Base-by-base conservation (phyloP, 1,140 invertebrate species). In the Zaprionus gabonicus region DNA sequence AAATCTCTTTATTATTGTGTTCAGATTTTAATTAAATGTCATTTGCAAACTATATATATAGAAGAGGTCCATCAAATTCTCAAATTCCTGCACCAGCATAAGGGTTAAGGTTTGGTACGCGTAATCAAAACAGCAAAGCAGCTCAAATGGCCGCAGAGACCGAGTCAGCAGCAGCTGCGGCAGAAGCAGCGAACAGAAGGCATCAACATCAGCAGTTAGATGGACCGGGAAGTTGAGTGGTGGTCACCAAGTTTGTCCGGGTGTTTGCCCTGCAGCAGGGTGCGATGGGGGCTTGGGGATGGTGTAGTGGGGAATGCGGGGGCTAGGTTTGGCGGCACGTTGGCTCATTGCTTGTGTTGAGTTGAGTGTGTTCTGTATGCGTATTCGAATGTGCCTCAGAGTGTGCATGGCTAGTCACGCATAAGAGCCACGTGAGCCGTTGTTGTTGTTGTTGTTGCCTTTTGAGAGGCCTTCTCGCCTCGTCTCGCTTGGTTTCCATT, bases 331-430 rank as follows among this genome's bases (percentile, higher is more conserved):
- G 62, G 57, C 46, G 56, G 74, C 74, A 76, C 74, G 74, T 76
- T 76, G 56, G 36, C 58, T 65, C 36, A 59, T 55, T 65, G 25
- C 41, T 13, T 70, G 68, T 58, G 60, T 31, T 38, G 51, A 69
- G 44, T 46, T 34, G 56, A 68, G 64, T 46, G 56, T 56, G 46
- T 46, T 49, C 41, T 28, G 9, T 10, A 41, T 51, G 34, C 6
- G 46, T 55, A 60, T 53, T 46, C 46, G 53, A 64, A 58, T 58
- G 59, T 71, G 68, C 73, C 69, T 34, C 66, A 58, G 63, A 74
- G 63, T 74, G 72, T 74, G 72, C 71, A 68, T 38, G 56, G 7
- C 31, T 20, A 69, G 75, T 80, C 74, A 80, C 78, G 78, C 78
- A 80, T 44, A 46, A 34, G 34, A 34, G 78, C 74, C 78, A 80